phyloP scores from a whole-genome alignment of 2,797 vertebrate genomes.

The Notolabrus celidotus region DNA sequence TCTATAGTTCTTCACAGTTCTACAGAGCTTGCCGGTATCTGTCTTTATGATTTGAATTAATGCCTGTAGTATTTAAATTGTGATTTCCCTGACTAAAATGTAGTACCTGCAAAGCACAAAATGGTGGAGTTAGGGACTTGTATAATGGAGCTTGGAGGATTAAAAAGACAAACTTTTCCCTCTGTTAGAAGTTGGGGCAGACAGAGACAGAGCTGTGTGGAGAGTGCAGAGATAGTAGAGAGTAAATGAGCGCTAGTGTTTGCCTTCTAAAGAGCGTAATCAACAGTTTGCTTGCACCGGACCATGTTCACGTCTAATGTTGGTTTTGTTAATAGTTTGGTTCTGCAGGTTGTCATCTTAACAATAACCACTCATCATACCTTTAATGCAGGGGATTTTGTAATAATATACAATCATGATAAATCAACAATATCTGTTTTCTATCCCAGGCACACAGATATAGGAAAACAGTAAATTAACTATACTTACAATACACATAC shows the following conservation, averaged over 20 bases:
- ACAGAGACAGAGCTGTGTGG: background rate
- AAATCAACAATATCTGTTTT: background rate
- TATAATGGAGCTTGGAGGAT: background rate
- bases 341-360: background rate
- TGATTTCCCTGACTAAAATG: too few species aligned
- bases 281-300: too few species aligned
- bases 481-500: background rate
- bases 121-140: too few species aligned
- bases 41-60: too few species aligned
- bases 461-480: background rate
- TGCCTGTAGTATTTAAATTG: too few species aligned
- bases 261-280: too few species aligned
- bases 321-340: background rate
- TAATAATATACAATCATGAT: too few species aligned
- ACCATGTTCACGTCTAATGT: too few species aligned
- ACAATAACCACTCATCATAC: background rate
- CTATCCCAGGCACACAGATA: background rate
- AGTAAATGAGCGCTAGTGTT: too few species aligned
- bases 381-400: background rate
- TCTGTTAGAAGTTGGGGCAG: background rate
- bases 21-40: too few species aligned
- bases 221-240: too few species aligned
- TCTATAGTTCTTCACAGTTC: too few species aligned
- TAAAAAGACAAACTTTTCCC: background rate
- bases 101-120: background rate